phyloP scores from a whole-genome alignment of 92 coral and sea anemone species.

The Bergia sp. region DNA sequence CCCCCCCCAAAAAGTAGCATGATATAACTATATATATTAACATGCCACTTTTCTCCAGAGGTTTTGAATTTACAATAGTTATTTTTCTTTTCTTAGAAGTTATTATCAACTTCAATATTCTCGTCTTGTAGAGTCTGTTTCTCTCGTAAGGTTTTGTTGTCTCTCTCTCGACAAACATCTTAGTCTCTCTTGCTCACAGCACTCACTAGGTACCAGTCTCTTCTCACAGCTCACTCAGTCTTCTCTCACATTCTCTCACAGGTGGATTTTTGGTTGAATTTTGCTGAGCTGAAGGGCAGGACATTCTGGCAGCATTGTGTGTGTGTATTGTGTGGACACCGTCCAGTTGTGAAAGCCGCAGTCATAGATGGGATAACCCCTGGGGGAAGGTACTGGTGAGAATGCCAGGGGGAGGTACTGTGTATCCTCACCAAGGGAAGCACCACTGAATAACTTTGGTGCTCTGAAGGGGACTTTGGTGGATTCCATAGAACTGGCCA shows the following conservation, averaged over 20 bases:
- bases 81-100: background rate
- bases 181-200: background rate
- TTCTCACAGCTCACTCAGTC: slow-evolving; percentile 40
- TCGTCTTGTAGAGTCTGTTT: background rate
- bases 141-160: background rate
- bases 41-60: background rate
- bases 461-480: background rate
- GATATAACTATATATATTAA: too few species aligned
- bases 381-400: background rate
- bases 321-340: slow-evolving; percentile 22
- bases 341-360: background rate
- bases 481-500: background rate
- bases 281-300: slow-evolving; percentile 38
- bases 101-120: background rate
- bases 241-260: slow-evolving; percentile 50
- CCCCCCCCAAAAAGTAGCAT: background rate
- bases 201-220: slow-evolving; percentile 39
- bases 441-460: background rate
- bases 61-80: background rate
- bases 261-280: slow-evolving; percentile 31
- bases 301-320: slow-evolving; percentile 10
- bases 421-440: background rate
- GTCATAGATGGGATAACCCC: background rate
- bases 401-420: background rate
- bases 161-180: background rate